Evolutionary conservation across 2,797 vertebrate species (phyloP).

Genomic region (Hozukius guyotensis): DNA sequence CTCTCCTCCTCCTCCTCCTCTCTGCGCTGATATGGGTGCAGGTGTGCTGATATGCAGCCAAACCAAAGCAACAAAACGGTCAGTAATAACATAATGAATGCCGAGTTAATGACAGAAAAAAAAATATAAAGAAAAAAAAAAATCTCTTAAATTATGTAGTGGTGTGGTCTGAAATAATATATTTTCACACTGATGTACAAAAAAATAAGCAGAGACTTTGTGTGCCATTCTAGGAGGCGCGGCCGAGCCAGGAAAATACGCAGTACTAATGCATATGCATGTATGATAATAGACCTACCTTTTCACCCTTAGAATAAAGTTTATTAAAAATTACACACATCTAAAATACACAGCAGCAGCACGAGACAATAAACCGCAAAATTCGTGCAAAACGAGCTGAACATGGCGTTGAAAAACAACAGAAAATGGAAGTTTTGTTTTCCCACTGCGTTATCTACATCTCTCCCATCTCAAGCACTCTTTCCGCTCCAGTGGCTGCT

Average conservation of each 20-base stretch:
- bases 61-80: constrained; percentile 55
- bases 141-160: not conserved
- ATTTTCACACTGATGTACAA: not conserved
- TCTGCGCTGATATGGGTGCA: constrained; percentile 65
- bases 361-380: not conserved
- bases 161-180: not conserved
- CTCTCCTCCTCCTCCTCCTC: constrained; percentile 20
- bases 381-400: constrained; percentile 43
- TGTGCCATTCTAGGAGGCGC: constrained; percentile 73
- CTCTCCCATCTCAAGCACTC: constrained; percentile 80
- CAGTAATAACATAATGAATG: constrained; percentile 46
- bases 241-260: constrained; percentile 82
- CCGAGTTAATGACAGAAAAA: constrained; percentile 30
- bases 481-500: constrained; percentile 82
- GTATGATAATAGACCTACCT: constrained; percentile 74
- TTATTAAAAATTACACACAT: constrained; percentile 28
- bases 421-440: constrained; percentile 80
- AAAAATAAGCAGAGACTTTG: constrained; percentile 14
- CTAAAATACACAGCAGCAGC: constrained; percentile 25
- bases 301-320: constrained; percentile 48
- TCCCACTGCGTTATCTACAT: constrained; percentile 81
- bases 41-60: constrained; percentile 76
- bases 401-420: constrained; percentile 52
- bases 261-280: constrained; percentile 86
- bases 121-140: not conserved